Conservation (phyloP, 1,140 invertebrate genomes). For the Pectinophora gossypiella region DNA sequence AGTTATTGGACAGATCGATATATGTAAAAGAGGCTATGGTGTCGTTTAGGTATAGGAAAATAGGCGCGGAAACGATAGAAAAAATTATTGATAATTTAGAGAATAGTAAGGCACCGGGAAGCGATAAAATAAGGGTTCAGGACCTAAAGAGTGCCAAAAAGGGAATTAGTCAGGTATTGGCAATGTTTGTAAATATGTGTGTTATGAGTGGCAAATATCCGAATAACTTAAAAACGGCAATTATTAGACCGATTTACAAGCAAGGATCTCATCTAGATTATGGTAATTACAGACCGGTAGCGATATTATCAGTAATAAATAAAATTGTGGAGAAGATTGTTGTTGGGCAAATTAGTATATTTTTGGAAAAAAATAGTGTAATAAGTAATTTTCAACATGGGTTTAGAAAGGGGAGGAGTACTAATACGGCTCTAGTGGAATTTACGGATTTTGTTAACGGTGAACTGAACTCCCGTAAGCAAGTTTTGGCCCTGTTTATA, state of each 20-base stretch:
- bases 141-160: neutral
- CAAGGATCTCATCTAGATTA: neutral
- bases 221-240: neutral
- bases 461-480: neutral
- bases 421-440: neutral
- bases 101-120: neutral
- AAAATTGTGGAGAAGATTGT: slow-evolving; percentile 3
- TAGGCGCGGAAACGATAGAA: neutral
- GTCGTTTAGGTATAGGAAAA: neutral
- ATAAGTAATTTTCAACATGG: neutral
- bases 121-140: neutral
- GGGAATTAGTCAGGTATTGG: neutral
- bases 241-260: slow-evolving; percentile 7
- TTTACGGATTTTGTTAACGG: neutral
- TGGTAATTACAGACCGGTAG: neutral
- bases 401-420: neutral
- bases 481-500: neutral
- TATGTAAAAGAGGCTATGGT: neutral
- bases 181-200: neutral
- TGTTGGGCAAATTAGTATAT: neutral
- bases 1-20: neutral
- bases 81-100: neutral
- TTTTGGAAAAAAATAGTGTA: neutral
- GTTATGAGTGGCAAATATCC: neutral
- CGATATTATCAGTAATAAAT: slow-evolving; percentile 2